Conservation (phyloP, 2,888 invertebrate genomes). For the Koerneria pararmatus region DNA sequence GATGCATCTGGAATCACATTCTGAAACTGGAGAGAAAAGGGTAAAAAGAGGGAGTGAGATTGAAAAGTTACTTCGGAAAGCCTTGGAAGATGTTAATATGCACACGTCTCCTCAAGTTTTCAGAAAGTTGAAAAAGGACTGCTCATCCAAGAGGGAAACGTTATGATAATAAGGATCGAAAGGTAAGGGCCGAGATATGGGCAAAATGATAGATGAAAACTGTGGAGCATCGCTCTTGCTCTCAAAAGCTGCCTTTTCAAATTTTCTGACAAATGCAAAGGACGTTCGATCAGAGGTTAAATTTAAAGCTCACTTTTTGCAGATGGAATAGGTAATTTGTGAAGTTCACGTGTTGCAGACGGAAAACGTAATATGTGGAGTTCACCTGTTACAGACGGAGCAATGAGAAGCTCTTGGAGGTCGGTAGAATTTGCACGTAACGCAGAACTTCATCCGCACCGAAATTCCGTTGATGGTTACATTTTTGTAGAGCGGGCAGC, state of each 20-base stretch:
- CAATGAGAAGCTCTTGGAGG: constrained; percentile 98
- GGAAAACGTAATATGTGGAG: constrained; percentile 71
- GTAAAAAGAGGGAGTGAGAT: too few relatives aligned
- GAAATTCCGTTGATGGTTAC: constrained; percentile 97
- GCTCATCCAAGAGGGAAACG: too few relatives aligned
- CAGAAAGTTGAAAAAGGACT: too few relatives aligned
- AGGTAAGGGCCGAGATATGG: too few relatives aligned
- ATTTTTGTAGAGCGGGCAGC: constrained; percentile 75
- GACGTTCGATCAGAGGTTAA: too few relatives aligned
- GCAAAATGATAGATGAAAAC: too few relatives aligned
- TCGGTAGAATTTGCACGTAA: constrained; percentile 97
- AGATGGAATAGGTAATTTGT: constrained; percentile 1
- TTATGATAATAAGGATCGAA: too few relatives aligned
- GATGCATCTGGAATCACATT: constrained; percentile 55
- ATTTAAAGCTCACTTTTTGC: background rate
- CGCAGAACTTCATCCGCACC: constrained; percentile 96
- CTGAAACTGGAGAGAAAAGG: background rate
- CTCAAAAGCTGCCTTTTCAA: too few relatives aligned
- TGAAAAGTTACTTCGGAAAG: background rate
- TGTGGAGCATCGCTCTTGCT: too few relatives aligned
- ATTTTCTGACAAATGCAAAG: too few relatives aligned
- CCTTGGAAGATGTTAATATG: too few relatives aligned
- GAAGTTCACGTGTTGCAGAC: constrained; percentile 61
- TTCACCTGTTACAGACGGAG: constrained; percentile 86
- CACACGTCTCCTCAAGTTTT: too few relatives aligned